Conservation (phyloP, 2,888 invertebrate species). For the Xylocampa areola region DNA sequence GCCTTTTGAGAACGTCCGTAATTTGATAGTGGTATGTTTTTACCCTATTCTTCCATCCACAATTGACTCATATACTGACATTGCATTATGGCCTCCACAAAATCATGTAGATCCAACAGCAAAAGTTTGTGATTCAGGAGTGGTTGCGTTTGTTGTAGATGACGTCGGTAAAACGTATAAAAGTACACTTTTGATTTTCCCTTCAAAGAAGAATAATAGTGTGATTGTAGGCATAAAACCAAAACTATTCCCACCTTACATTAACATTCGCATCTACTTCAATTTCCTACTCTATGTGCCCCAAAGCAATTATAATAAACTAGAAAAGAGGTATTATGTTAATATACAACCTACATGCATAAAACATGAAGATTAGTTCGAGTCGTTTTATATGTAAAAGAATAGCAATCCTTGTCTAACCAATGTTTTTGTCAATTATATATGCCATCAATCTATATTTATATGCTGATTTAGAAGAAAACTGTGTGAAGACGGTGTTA, state of each 20-base stretch:
- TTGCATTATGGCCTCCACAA: no score
- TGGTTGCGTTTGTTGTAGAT: no score
- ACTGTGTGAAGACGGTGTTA: slow-evolving; percentile 2
- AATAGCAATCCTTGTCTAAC: slow-evolving; percentile 32
- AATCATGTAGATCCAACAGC: no score
- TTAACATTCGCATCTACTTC: slow-evolving; percentile 12
- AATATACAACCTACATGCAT: slow-evolving; percentile 62
- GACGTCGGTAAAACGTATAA: no score
- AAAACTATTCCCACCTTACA: background rate
- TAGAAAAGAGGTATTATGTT: slow-evolving; percentile 57
- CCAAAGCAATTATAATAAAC: slow-evolving; percentile 53
- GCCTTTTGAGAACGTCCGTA: no score
- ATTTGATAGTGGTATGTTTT: no score
- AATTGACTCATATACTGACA: no score
- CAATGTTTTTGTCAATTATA: slow-evolving; percentile 49
- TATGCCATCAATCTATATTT: slow-evolving; percentile 31
- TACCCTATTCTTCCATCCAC: no score
- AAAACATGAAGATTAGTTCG: slow-evolving; percentile 52
- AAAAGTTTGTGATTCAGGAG: no score
- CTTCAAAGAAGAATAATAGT: no score
- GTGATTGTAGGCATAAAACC: slow-evolving; percentile 6
- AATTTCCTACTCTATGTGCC: slow-evolving; percentile 34
- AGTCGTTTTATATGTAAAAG: slow-evolving; percentile 43
- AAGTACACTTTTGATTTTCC: no score
- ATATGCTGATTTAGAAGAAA: slow-evolving; percentile 37